These are phyloP conservation scores for Chrysolophus pictus DNA, from an alignment of 2,797 vertebrate species.

Conservation along the genomic window DNA sequence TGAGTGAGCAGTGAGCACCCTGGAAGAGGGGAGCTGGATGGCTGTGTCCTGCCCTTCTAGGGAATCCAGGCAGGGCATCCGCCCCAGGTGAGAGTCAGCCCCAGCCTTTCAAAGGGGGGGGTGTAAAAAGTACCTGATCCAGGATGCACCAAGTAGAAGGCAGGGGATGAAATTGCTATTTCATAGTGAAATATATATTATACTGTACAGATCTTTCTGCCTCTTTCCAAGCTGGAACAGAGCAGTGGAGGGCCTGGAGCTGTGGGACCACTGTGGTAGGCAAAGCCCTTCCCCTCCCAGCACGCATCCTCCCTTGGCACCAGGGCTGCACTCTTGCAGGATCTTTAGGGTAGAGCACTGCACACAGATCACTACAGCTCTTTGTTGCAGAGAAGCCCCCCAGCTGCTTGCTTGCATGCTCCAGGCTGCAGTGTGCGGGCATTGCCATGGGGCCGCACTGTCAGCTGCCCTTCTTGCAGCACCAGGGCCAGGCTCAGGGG, in stretches of 20 bases:
- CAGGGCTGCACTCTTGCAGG: not conserved
- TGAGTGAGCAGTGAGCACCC: not conserved
- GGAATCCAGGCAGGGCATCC: not conserved
- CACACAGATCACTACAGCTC: not conserved
- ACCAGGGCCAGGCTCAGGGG: not conserved
- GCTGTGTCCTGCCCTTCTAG: not conserved
- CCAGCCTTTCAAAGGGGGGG: not conserved
- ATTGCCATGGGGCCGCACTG: accelerated
- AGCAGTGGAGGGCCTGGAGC: not conserved
- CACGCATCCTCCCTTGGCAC: not conserved
- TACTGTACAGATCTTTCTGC: constrained; percentile 47
- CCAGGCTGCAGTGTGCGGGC: not conserved
- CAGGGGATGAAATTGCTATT: constrained; percentile 68
- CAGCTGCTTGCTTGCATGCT: accelerated
- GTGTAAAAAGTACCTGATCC: not conserved
- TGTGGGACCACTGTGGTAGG: not conserved
- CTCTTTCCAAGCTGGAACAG: constrained; percentile 7
- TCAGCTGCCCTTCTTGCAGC: accelerated
- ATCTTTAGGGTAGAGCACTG: not conserved
- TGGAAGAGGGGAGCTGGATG: not conserved
- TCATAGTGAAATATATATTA: constrained; percentile 73
- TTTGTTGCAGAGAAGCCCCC: not conserved
- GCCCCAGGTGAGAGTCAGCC: not conserved
- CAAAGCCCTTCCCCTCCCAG: not conserved
- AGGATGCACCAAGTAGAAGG: constrained; percentile 43